Evolutionary conservation across 2,888 invertebrate species (phyloP).

Genomic region (Seira sanloemensis): DNA sequence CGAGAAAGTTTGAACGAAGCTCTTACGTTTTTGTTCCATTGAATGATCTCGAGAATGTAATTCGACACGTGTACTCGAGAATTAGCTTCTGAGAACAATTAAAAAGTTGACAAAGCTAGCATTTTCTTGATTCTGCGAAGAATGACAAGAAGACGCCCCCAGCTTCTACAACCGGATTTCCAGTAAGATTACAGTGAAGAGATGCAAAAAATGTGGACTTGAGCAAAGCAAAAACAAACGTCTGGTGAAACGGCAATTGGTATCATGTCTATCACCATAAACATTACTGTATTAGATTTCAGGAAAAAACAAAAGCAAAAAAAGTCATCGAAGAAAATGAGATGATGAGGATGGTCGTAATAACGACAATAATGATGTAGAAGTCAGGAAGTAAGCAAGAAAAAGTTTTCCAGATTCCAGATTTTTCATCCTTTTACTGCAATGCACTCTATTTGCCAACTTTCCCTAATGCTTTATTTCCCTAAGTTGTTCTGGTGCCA

Average conservation of each 20-base stretch:
- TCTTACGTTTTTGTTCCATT: not conserved
- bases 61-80: not conserved
- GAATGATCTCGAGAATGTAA: not conserved
- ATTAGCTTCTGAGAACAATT: slow-evolving; percentile 29
- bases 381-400: not conserved
- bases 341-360: not conserved
- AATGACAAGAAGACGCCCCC: not conserved
- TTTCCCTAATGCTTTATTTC: not conserved
- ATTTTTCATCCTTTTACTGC: not conserved
- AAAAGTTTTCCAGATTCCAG: not conserved
- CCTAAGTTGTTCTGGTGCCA: not conserved
- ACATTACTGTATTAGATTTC: not conserved
- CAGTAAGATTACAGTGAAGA: no score
- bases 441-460: not conserved
- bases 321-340: not conserved
- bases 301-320: not conserved
- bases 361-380: not conserved
- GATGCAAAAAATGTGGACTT: not conserved
- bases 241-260: not conserved
- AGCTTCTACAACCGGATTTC: no score
- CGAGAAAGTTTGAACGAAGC: not conserved
- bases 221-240: not conserved
- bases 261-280: not conserved
- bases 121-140: not conserved
- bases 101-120: no score